A percentile compares a stretch with the other conserved stretches of the same genome.
Evolutionary conservation across 2,113 vertebrate species (phyloP).

Genomic region (Apus apus): DNA sequence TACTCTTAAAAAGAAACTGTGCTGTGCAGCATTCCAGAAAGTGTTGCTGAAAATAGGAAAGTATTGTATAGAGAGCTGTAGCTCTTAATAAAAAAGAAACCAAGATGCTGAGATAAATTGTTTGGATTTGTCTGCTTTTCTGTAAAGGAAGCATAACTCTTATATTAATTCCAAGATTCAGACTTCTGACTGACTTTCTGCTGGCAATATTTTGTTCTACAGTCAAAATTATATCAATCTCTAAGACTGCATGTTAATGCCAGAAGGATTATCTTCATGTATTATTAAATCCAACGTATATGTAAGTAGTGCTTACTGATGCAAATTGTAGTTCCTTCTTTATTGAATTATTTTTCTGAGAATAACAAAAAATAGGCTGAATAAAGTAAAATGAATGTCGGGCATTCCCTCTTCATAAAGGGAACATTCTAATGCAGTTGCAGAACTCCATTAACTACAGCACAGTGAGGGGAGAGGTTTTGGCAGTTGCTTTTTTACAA

Average conservation of each 20-base stretch:
- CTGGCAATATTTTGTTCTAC: neutral
- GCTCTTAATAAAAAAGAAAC: constrained; percentile 61
- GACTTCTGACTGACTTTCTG: constrained; percentile 5
- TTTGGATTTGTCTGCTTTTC: constrained; percentile 53
- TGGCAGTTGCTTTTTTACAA: neutral
- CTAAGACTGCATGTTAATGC: neutral
- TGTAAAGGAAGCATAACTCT: constrained; percentile 55
- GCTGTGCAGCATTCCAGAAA: constrained; percentile 64
- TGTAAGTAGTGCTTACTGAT: neutral
- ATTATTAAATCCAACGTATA: constrained; percentile 2
- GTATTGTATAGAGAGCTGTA: constrained; percentile 56
- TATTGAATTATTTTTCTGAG: neutral
- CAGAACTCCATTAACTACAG: neutral
- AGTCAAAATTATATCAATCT: neutral
- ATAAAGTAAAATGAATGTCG: neutral
- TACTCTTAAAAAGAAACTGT: constrained; percentile 63
- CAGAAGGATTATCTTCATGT: constrained; percentile 3
- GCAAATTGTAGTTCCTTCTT: neutral
- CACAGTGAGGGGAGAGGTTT: rapidly evolving
- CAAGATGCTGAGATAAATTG: constrained; percentile 51
- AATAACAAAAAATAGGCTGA: neutral
- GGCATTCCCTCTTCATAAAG: neutral
- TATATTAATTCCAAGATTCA: constrained; percentile 24
- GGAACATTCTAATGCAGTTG: neutral
- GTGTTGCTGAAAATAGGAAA: constrained; percentile 54